These are phyloP conservation scores for Chlorodrepanis virens DNA, from an alignment of 2,113 vertebrate species.

Conservation along the genomic window DNA sequence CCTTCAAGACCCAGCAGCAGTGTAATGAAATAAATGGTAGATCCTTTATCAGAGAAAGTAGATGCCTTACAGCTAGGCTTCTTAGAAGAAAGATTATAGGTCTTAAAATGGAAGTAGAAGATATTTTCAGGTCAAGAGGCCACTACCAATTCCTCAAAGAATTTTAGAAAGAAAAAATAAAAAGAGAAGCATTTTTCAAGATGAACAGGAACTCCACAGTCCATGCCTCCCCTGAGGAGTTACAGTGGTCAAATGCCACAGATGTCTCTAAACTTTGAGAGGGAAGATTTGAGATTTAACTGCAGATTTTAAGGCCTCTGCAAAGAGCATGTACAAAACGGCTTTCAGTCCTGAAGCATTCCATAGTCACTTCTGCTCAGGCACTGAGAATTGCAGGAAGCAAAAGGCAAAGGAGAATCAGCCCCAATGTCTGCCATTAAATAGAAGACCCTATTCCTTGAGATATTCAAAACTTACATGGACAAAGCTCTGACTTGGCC, in stretches of 20 bases:
- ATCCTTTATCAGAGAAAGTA: constrained; percentile 31
- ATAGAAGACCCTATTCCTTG: background rate
- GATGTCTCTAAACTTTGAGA: background rate
- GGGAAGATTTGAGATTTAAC: background rate
- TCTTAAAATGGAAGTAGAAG: constrained; percentile 16
- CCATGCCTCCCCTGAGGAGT: background rate
- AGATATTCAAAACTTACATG: background rate
- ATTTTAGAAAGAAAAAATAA: background rate
- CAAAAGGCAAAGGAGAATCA: background rate
- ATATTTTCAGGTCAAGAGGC: background rate
- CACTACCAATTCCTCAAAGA: background rate
- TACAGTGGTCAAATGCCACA: background rate
- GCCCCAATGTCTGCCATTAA: background rate
- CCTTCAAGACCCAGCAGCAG: constrained; percentile 32
- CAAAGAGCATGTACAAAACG: background rate
- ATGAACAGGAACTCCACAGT: background rate
- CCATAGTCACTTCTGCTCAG: background rate
- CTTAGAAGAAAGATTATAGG: constrained; percentile 31
- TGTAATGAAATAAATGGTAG: constrained; percentile 54
- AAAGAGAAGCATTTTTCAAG: background rate
- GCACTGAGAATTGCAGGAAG: background rate
- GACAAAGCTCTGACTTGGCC: background rate
- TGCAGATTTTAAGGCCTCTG: background rate
- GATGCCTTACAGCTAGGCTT: constrained; percentile 3
- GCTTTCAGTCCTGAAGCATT: background rate